Base-by-base conservation (phyloP, 2,888 invertebrate genomes). In the Troides helena region DNA sequence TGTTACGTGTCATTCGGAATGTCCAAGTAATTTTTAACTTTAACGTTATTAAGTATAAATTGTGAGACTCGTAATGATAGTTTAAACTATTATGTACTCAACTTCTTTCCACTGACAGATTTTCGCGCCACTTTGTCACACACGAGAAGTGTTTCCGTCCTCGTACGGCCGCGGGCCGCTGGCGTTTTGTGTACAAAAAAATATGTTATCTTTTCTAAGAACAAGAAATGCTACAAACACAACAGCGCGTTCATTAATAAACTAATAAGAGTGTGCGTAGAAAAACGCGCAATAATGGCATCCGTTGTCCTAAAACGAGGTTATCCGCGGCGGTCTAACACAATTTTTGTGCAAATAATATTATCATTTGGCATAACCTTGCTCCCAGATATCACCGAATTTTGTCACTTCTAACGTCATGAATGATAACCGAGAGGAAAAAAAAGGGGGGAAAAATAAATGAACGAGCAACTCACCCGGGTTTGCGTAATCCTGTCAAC, bases 261-360 rank as follows among this genome's bases (percentile, higher is more conserved):
- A 58, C 43, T 65, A 68, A 73, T 71, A 72, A 69, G 69, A 70
- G 67, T 71, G 63, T 63, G 60, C 65, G 69, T 67, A 75, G 68
- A 75, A 75, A 74, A 75, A 71, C 57, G 64, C 66, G 74, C 72
- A 72, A 88, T 82, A 87, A 85, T 80, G 82, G 78, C 75, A 77
- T 77, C 80, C 88, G 84, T 89, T 91, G 89, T 91, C 78, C 82
- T 77, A 80, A 85, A 91, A 85, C 87, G 90, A 92, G 92, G 92
- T 92, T 92, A 92, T 90, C 91, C 92, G 85, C 83, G 83, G 82
- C 83, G 84, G 81, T 89, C 88, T 90, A 89, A 88, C 89, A 88
- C 85, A 87, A 75, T 87, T 88, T 92, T 88, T 85, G 90, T 90
- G 90, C 90, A 92, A 92, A 92, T 91, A 92, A 86, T 88, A 88